Percentiles rank a stretch among this genome's conserved stretches.
phyloP scores from a whole-genome alignment of 2,888 invertebrate species.

The Himalopsyche kuldschensis region DNA sequence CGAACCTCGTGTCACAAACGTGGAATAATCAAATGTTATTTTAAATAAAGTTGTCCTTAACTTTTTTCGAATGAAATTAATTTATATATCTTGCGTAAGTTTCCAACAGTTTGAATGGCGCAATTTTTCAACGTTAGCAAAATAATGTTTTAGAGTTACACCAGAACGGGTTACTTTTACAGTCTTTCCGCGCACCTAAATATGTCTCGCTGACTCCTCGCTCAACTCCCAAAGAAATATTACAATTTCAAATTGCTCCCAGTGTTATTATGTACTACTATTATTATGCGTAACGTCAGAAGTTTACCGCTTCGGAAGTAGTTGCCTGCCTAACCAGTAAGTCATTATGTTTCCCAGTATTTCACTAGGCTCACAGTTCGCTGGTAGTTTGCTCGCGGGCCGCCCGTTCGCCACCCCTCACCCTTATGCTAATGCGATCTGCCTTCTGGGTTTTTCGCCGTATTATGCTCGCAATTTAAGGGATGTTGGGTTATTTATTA shows the following conservation, averaged over 20 bases:
- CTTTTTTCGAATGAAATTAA: no score
- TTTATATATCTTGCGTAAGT: not conserved
- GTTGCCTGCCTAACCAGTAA: not conserved
- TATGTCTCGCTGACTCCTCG: not conserved
- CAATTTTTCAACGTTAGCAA: not conserved
- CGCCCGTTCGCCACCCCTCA: not conserved
- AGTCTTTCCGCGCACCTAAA: not conserved
- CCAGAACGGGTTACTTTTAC: not conserved
- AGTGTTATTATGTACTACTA: not conserved
- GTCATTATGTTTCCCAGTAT: not conserved
- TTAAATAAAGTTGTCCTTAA: no score
- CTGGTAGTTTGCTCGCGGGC: not conserved
- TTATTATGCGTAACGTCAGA: not conserved
- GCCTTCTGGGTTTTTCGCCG: not conserved
- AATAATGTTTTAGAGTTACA: not conserved
- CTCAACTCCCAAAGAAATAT: not conserved
- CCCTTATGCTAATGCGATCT: not conserved
- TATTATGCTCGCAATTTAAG: not conserved
- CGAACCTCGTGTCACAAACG: no score
- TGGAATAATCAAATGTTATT: no score
- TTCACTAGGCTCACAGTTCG: not conserved
- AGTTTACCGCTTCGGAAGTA: not conserved
- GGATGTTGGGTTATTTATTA: not conserved
- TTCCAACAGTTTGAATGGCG: not conserved
- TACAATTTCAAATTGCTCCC: not conserved